A percentile compares a stretch with the other conserved stretches of the same genome.
Conservation (phyloP, 2,888 invertebrate species). For the Apamea monoglypha region DNA sequence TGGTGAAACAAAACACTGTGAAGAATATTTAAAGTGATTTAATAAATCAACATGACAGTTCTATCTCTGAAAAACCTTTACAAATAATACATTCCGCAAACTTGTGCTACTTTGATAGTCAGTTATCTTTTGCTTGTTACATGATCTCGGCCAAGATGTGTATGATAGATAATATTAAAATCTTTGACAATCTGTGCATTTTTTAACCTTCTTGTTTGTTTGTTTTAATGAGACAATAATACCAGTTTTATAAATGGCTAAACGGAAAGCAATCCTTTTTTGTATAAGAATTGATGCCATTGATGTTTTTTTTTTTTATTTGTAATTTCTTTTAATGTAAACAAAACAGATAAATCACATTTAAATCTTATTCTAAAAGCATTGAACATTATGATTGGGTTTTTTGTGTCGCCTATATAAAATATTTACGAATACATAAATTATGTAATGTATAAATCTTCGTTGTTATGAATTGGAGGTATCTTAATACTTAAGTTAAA, state of each 20-base stretch:
- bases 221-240: not conserved
- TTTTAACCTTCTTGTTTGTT: not conserved
- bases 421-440: no score
- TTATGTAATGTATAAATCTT: no score
- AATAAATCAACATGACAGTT: not conserved
- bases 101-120: not conserved
- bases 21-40: not conserved
- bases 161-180: not conserved
- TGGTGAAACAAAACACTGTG: no score
- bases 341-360: no score
- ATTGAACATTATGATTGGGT: no score
- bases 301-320: no score
- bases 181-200: not conserved
- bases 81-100: slow-evolving; percentile 13
- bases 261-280: not conserved
- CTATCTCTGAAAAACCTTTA: slow-evolving; percentile 3
- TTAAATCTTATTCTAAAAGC: no score
- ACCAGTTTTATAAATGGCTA: not conserved
- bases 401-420: no score
- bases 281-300: not conserved
- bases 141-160: slow-evolving; percentile 44
- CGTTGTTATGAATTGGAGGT: no score
- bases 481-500: no score
- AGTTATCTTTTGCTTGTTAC: slow-evolving; percentile 38
- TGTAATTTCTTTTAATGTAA: no score